These are phyloP conservation scores for Ctenoplectra terminalis DNA, from an alignment of 1,140 invertebrate species.

Conservation along the genomic window DNA sequence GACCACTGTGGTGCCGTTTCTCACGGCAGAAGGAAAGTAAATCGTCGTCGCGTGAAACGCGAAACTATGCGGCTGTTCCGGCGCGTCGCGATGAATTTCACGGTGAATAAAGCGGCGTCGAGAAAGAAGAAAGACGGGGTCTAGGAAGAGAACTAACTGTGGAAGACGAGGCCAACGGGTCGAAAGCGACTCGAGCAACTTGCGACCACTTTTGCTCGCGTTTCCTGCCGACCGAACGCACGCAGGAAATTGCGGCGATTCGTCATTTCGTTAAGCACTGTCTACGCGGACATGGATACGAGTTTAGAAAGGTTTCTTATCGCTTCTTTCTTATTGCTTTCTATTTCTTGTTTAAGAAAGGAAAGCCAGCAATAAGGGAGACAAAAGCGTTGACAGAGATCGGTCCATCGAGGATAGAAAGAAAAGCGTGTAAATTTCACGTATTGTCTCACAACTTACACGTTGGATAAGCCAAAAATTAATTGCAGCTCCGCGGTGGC, in stretches of 20 bases:
- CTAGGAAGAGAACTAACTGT: neutral
- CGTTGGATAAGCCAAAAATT: slow-evolving; percentile 50
- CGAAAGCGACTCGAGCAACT: neutral
- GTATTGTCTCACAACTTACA: slow-evolving; percentile 11
- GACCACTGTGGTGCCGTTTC: neutral
- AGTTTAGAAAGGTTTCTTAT: neutral
- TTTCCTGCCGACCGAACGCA: neutral
- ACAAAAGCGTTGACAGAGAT: slow-evolving; percentile 38
- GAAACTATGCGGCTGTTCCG: slow-evolving; percentile 47
- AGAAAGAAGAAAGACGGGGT: slow-evolving; percentile 1
- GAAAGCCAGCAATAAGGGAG: neutral
- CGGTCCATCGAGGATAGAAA: slow-evolving; percentile 37
- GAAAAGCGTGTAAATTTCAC: slow-evolving; percentile 35
- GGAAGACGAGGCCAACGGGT: neutral
- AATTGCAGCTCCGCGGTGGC: slow-evolving; percentile 43
- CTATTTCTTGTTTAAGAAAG: too few relatives aligned
- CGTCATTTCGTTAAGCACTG: slow-evolving; percentile 16
- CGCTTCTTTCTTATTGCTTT: too few relatives aligned
- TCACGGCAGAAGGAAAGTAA: slow-evolving; percentile 50
- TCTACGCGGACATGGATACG: neutral
- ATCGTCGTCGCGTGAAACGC: slow-evolving; percentile 64
- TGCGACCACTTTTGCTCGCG: neutral
- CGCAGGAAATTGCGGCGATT: slow-evolving; percentile 20
- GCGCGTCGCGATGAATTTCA: slow-evolving; percentile 65
- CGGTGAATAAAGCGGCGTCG: slow-evolving; percentile 60